Base-by-base conservation (phyloP, 2,113 vertebrate species). In the Hylia prasina region DNA sequence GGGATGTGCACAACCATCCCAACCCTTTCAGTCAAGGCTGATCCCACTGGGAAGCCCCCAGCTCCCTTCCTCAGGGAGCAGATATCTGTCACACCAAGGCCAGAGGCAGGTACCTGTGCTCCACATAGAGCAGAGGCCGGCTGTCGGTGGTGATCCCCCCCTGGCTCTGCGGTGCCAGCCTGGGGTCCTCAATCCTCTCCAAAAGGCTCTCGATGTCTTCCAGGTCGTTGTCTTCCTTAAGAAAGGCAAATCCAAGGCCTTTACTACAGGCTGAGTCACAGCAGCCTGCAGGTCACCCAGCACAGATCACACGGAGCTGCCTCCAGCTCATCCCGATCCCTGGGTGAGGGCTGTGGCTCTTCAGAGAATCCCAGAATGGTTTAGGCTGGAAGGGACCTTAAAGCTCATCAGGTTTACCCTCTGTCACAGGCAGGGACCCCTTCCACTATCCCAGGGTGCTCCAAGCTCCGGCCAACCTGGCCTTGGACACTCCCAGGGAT, bases 171-270 rank as follows among this genome's bases (percentile, higher is more conserved):
- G 98, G 96, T 3, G 82, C 97, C 23, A 98, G 89, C 17, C 98
- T 97, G 60, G 95, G 93, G 30, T 98, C 98, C 88, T 99, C 98
- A 1, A 99, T 96, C 77, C 97, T 98, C 97, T 99, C 98, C 96
- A 99, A 91, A 66, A 99, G 95, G 81, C 98, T 98, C 87, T 99
- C 99, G 2, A 99, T 98, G 64, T 99, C 98, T 51, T 98, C 99
- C 35, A 97, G 96, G 22, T 95, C 93, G 1, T 81, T 89, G 31
- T 97, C 97, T 69, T 98, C 97, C 98, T 98, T 87, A 69, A 91
- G 78, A 68, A 1, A 87, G 39, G 77, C 68, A 86, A 90, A 69
- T 31, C 82, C 33, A 64, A 16, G 18, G 54, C 31, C 44, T 47
- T 47, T 35, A 60, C 40, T 68, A 64, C 13, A 54, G 6, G 44